phyloP scores from a whole-genome alignment of 2,797 vertebrate genomes.

The Ctenosaura bakeri region DNA sequence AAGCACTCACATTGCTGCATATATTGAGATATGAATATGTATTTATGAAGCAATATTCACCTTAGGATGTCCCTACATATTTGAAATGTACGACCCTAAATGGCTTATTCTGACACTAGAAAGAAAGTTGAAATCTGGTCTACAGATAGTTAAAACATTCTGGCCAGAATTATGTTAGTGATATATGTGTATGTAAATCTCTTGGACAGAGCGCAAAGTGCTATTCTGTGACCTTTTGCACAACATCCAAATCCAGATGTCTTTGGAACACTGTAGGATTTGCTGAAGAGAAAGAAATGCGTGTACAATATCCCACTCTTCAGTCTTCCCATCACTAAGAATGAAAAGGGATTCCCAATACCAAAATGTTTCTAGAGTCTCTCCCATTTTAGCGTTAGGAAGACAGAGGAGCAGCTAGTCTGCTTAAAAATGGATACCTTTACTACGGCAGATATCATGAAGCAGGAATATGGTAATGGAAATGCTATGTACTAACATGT shows the following conservation, averaged over 20 bases:
- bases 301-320: background rate
- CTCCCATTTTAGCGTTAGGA: background rate
- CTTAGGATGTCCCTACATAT: background rate
- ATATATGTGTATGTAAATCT: too few relatives aligned
- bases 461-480: too few relatives aligned
- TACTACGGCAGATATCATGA: too few relatives aligned
- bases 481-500: too few relatives aligned
- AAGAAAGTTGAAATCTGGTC: background rate
- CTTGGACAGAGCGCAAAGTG: too few relatives aligned
- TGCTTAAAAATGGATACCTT: background rate
- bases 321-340: background rate
- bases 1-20: background rate
- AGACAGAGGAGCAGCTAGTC: too few relatives aligned
- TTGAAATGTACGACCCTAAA: background rate
- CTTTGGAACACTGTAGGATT: background rate
- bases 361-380: background rate
- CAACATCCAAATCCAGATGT: background rate
- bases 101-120: background rate
- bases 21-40: background rate
- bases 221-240: too few relatives aligned
- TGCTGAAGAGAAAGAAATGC: background rate
- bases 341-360: background rate
- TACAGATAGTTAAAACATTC: background rate
- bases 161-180: background rate
- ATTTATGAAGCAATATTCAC: background rate